phyloP scores from a whole-genome alignment of 2,888 invertebrate genomes.

The Himalopsyche tibetana region DNA sequence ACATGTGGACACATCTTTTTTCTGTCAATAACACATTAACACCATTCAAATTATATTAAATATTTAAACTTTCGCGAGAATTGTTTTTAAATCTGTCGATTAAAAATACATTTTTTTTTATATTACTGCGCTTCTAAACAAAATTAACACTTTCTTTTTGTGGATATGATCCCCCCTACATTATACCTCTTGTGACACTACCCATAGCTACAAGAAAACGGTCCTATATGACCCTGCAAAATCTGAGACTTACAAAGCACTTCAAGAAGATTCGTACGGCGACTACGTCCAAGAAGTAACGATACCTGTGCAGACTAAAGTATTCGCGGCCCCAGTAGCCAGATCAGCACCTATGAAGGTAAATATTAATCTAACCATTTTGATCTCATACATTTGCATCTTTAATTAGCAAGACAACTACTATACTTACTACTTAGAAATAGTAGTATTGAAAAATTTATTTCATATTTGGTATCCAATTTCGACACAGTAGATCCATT shows the following conservation, averaged over 20 bases:
- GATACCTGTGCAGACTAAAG: conserved; percentile 84
- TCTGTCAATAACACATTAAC: conserved; percentile 32
- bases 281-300: conserved; percentile 83
- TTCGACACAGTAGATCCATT: too few relatives aligned
- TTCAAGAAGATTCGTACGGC: conserved; percentile 86
- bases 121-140: conserved; percentile 62
- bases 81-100: conserved; percentile 6
- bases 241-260: conserved; percentile 91
- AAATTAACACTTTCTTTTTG: conserved; percentile 63
- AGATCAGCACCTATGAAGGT: conserved; percentile 69
- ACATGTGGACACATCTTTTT: conserved; percentile 37
- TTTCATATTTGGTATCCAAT: too few relatives aligned
- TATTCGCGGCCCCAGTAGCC: conserved; percentile 83
- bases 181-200: conserved; percentile 65
- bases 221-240: conserved; percentile 90
- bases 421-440: too few relatives aligned
- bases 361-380: not conserved
- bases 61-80: conserved; percentile 22
- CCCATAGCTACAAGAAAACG: conserved; percentile 80
- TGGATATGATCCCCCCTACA: conserved; percentile 65
- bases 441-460: too few relatives aligned
- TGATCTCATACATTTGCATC: too few relatives aligned
- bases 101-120: not conserved
- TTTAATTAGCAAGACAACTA: too few relatives aligned
- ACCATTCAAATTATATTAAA: conserved; percentile 15